Base-by-base conservation (phyloP, 1,140 invertebrate genomes). In the Orussus abietinus region DNA sequence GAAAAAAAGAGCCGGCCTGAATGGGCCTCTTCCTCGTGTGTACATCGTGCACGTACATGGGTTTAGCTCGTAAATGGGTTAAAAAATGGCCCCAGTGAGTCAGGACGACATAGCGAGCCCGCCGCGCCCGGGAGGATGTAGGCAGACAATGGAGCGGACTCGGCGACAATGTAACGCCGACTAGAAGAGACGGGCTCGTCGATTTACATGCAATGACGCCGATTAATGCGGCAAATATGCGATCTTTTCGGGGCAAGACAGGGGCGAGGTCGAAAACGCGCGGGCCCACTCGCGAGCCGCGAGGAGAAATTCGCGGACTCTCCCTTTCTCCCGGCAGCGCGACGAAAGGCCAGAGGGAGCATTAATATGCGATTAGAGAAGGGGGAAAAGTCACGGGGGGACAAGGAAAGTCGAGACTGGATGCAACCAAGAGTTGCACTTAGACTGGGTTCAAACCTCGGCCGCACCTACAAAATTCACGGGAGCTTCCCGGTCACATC, bases 101-200 rank as follows among this genome's bases (percentile, higher is more conserved):
- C 52, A 57, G 50, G 25, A 45, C 13, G 34, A 31, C 26, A 28
- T 17, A 17, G 36, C 22, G 33, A 42, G 36, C 10, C 1, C 31
- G 9, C 31, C 12, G 31, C 7, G 10, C 7, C 10, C 10, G 17
- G 39, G 28, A 48, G 18, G 15, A 55, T 42, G 57, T 53, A 55
- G 53, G 53, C 48, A 56, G 53, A 60, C 57, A 60, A 60, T 60
- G 48, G 55, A 43, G 46, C 40, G 19, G 29, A 45, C 34, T 13
- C 31, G 45, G 36, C 36, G 38, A 45, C 28, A 35, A 21, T 21
- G 37, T 48, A 47, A 51, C 38, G 44, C 47, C 29, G 26, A 39
- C 31, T 11, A 9, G 31, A 34, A 14, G 5, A 38, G 26, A 30
- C 15, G 6, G 28, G 22, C 36, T 13, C 42, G 43, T 44, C 28